Conservation (phyloP, 2,888 invertebrate species). For the Catocala fraxini region DNA sequence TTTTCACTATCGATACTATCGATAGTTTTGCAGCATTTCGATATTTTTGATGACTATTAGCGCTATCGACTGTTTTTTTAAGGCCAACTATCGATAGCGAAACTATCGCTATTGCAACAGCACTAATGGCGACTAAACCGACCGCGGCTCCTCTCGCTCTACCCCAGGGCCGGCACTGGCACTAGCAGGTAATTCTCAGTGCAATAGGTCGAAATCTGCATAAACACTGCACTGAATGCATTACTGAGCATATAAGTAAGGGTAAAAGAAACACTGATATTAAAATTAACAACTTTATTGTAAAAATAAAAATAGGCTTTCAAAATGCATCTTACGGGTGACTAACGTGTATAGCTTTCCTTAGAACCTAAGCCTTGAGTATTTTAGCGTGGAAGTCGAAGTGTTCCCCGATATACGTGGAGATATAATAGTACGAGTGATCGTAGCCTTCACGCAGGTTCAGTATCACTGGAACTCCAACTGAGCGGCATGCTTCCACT, state of each 20-base stretch:
- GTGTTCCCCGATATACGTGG: slow-evolving; percentile 97
- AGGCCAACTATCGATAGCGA: no score
- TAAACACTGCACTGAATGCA: no score
- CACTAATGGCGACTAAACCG: no score
- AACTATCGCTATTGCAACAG: no score
- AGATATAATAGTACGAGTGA: slow-evolving; percentile 97
- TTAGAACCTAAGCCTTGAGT: slow-evolving; percentile 83
- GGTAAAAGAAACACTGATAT: not conserved
- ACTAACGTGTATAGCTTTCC: slow-evolving; percentile 28
- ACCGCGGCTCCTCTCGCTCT: no score
- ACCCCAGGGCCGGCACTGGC: no score
- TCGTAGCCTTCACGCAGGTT: slow-evolving; percentile 95
- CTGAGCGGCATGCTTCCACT: slow-evolving; percentile 90
- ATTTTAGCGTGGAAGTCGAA: slow-evolving; percentile 95
- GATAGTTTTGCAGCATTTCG: no score
- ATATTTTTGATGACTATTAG: no score
- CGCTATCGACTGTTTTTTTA: no score
- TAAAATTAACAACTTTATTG: slow-evolving; percentile 54
- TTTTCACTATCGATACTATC: no score
- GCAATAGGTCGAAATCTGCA: no score
- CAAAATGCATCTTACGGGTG: slow-evolving; percentile 56
- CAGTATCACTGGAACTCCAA: slow-evolving; percentile 90
- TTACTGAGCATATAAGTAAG: not conserved
- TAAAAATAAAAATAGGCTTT: slow-evolving; percentile 51
- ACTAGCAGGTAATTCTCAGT: no score